These are phyloP conservation scores for Xiphorhynchus erythropygius DNA, from an alignment of 2,797 vertebrate species.

Conservation along the genomic window DNA sequence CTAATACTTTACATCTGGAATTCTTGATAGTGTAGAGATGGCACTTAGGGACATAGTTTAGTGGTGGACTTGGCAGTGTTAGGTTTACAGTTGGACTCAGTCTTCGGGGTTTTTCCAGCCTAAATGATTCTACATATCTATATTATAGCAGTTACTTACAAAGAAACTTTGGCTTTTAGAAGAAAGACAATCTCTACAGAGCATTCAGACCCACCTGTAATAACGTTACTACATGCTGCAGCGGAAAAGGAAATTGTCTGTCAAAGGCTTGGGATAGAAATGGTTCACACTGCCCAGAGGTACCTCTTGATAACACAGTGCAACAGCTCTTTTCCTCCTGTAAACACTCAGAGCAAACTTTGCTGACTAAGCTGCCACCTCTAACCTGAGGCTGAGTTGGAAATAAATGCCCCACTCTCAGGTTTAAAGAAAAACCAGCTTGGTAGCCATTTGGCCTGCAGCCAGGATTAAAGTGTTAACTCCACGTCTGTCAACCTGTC, in stretches of 20 bases:
- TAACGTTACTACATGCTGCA: neutral
- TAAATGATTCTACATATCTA: neutral
- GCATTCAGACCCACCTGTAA: neutral
- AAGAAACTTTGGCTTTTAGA: neutral
- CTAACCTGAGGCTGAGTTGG: conserved; percentile 40
- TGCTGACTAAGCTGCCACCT: neutral
- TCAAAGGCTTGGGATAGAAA: neutral
- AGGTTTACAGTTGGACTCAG: neutral
- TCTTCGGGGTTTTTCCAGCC: neutral
- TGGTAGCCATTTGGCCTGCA: conserved; percentile 69
- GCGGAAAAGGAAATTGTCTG: conserved; percentile 18
- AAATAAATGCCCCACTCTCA: conserved; percentile 37
- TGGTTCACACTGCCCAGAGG: neutral
- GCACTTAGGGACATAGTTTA: neutral
- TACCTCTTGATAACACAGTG: neutral
- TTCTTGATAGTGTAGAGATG: neutral
- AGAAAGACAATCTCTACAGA: neutral
- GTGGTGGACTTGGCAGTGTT: neutral
- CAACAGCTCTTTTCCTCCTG: conserved; percentile 3
- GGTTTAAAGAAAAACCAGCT: conserved; percentile 60
- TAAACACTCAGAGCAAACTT: conserved; percentile 26
- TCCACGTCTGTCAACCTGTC: conserved; percentile 74
- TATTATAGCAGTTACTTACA: neutral
- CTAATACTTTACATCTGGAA: neutral
- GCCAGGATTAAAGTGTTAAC: conserved; percentile 74